phyloP scores from a whole-genome alignment of 1,140 invertebrate species.

The Ceratina calcarata region DNA sequence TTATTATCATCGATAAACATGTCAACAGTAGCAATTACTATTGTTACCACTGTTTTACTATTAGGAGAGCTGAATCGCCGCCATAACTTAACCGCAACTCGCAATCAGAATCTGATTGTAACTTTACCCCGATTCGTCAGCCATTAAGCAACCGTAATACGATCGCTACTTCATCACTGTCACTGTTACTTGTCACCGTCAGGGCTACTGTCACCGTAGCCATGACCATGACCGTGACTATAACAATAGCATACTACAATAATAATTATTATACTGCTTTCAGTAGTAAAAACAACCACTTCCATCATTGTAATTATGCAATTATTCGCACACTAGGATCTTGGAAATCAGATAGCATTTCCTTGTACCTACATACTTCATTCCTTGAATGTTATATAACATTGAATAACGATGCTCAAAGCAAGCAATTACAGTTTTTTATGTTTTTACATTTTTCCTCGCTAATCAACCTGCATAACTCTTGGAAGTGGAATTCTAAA shows the following conservation, averaged over 20 bases:
- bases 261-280: background rate
- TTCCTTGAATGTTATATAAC: no score
- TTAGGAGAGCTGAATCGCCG: no score
- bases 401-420: no score
- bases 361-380: no score
- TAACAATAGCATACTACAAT: background rate
- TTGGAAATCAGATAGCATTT: no score
- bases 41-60: no score
- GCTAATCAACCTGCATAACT: no score
- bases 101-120: background rate
- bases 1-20: background rate
- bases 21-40: no score
- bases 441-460: no score
- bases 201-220: background rate
- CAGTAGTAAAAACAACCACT: no score
- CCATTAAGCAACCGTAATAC: background rate
- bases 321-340: background rate
- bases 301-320: background rate
- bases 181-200: constrained; percentile 8
- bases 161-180: constrained; percentile 16
- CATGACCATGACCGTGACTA: background rate
- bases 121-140: background rate
- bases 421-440: no score
- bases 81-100: background rate
- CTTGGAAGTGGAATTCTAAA: no score